Conservation (phyloP, 2,797 vertebrate species). For the Poeciliopsis gracilis region DNA sequence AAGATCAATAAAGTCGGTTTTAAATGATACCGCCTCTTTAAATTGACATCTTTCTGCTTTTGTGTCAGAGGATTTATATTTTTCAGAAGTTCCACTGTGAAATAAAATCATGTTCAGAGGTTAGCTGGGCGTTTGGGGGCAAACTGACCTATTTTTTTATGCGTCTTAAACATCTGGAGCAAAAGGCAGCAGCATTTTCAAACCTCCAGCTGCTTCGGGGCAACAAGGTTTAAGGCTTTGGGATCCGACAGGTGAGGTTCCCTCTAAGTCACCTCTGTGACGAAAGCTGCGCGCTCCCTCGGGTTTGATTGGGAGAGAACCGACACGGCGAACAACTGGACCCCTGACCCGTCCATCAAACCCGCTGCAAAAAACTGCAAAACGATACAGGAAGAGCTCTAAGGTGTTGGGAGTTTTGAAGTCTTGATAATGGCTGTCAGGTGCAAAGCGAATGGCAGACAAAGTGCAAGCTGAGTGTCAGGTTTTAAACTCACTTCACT, state of each 20-base stretch:
- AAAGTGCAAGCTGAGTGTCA: conserved; percentile 4
- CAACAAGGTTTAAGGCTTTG: neutral
- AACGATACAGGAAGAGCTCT: conserved; percentile 1
- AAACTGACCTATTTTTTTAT: neutral
- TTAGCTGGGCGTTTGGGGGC: neutral
- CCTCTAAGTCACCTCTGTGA: neutral
- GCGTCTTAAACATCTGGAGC: neutral
- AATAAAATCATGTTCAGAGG: neutral
- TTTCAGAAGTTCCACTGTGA: neutral
- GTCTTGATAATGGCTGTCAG: conserved; percentile 20
- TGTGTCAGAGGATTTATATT: neutral
- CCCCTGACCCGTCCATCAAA: conserved; percentile 26
- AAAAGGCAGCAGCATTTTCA: neutral
- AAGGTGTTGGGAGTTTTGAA: conserved; percentile 7
- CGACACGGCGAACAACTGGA: conserved; percentile 18
- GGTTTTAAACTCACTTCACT: neutral
- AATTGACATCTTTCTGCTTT: neutral
- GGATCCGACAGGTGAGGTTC: conserved; percentile 13
- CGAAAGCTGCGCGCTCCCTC: neutral
- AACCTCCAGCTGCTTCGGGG: neutral
- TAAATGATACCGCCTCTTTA: too few relatives aligned
- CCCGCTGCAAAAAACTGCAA: neutral
- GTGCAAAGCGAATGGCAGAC: conserved; percentile 9
- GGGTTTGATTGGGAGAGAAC: conserved; percentile 23
- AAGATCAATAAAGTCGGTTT: too few relatives aligned